A percentile compares a stretch with the other conserved stretches of the same genome.
These are phyloP conservation scores for Choristoneura rosaceana DNA, from an alignment of 2,888 invertebrate species.

Conservation along the genomic window DNA sequence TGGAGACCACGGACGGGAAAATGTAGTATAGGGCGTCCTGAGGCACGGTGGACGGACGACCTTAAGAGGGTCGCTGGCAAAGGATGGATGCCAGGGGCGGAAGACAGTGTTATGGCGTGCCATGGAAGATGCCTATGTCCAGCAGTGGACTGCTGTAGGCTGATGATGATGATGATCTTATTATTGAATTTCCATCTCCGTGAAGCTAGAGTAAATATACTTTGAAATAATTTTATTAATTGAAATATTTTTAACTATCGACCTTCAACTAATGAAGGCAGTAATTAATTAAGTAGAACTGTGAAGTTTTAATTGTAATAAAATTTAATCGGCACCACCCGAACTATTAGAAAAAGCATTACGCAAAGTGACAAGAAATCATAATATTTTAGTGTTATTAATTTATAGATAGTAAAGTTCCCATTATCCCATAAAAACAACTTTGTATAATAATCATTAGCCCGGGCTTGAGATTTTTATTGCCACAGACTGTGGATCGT, in stretches of 20 bases:
- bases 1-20: too few relatives aligned
- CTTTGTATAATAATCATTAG: conserved; percentile 60
- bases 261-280: not conserved
- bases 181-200: not conserved
- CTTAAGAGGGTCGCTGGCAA: too few relatives aligned
- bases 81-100: too few relatives aligned
- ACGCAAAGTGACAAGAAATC: conserved; percentile 35
- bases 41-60: too few relatives aligned
- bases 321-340: conserved; percentile 34
- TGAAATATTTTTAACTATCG: not conserved
- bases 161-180: not conserved
- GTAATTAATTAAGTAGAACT: not conserved
- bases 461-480: conserved; percentile 50
- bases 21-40: too few relatives aligned
- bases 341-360: not conserved
- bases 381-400: conserved; percentile 39
- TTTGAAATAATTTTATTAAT: not conserved
- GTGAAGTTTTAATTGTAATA: conserved; percentile 22
- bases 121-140: too few relatives aligned
- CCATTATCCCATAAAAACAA: conserved; percentile 51
- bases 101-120: too few relatives aligned
- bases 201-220: too few relatives aligned
- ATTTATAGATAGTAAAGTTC: conserved; percentile 42
- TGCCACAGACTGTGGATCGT: conserved; percentile 51
- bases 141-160: too few relatives aligned